These are phyloP conservation scores for Tinamus guttatus DNA, from an alignment of 2,113 vertebrate genomes.

Conservation along the genomic window DNA sequence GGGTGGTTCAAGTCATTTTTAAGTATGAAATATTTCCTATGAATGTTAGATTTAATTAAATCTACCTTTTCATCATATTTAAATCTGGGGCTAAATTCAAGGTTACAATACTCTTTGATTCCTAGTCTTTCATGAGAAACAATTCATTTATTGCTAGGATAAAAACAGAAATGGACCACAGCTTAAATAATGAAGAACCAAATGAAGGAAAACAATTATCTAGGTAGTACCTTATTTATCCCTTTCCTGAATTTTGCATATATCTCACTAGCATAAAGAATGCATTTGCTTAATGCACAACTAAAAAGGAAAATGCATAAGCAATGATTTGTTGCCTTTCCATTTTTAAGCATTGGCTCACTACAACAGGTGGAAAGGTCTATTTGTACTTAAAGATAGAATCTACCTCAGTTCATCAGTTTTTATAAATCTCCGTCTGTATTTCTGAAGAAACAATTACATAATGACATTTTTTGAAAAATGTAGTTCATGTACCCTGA, in stretches of 20 bases:
- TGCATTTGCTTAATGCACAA: not conserved
- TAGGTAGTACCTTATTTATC: not conserved
- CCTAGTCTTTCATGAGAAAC: not conserved
- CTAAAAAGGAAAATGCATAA: not conserved
- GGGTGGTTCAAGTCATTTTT: not conserved
- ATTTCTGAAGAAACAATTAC: conserved; percentile 38
- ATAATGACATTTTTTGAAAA: not conserved
- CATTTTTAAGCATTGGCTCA: not conserved
- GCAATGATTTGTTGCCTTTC: not conserved
- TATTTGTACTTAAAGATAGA: not conserved
- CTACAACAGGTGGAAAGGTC: not conserved
- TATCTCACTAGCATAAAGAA: not conserved
- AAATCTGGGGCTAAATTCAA: conserved; percentile 16
- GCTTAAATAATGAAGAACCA: not conserved
- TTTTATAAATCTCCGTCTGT: not conserved
- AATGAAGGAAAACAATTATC: not conserved
- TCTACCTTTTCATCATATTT: not conserved
- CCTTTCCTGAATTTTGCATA: not conserved
- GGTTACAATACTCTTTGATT: conserved; percentile 9
- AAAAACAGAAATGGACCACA: not conserved
- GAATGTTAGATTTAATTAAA: conserved; percentile 17
- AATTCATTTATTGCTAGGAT: not conserved
- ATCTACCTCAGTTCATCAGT: not conserved
- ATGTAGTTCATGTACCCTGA: conserved; percentile 15
- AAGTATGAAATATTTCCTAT: not conserved